A percentile compares a stretch with the other conserved stretches of the same genome.
These are phyloP conservation scores for Acanthoscelides obtectus DNA, from an alignment of 2,888 invertebrate species.

Conservation along the genomic window DNA sequence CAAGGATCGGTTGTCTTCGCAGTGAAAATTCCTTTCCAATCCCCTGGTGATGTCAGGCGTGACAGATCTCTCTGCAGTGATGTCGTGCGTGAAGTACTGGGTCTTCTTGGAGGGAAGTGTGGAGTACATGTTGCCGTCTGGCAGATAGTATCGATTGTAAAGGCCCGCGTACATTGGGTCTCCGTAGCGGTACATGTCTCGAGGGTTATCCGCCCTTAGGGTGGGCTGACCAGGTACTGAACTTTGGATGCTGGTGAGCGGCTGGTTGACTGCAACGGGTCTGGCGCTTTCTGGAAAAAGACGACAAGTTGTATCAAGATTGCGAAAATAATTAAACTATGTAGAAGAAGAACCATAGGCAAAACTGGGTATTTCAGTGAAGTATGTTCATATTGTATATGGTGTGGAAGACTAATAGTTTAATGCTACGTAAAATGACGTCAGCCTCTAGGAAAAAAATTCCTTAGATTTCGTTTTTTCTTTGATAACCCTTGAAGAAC, in stretches of 20 bases:
- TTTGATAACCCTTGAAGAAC: too few relatives aligned
- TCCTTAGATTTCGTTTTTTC: too few relatives aligned
- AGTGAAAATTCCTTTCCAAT: slow-evolving; percentile 31
- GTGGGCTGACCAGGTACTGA: slow-evolving; percentile 32
- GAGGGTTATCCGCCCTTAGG: slow-evolving; percentile 14
- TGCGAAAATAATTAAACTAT: too few relatives aligned
- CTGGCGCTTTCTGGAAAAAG: slow-evolving; percentile 41
- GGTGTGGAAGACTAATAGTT: too few relatives aligned
- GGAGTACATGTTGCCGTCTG: slow-evolving; percentile 34
- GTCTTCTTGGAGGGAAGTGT: slow-evolving; percentile 50
- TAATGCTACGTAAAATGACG: too few relatives aligned
- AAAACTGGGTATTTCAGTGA: too few relatives aligned
- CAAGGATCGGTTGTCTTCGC: slow-evolving; percentile 12
- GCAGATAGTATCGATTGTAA: slow-evolving; percentile 30
- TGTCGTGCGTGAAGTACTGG: slow-evolving; percentile 42
- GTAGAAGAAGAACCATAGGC: too few relatives aligned
- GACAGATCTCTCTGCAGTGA: slow-evolving; percentile 47
- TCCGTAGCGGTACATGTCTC: slow-evolving; percentile 32
- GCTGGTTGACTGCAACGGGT: slow-evolving; percentile 26
- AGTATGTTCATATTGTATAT: too few relatives aligned
- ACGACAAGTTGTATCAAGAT: too few relatives aligned
- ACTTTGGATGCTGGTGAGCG: slow-evolving; percentile 17
- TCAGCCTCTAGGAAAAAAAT: too few relatives aligned
- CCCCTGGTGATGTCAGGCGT: slow-evolving; percentile 54
- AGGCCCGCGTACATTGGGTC: slow-evolving; percentile 21